Evolutionary conservation across 2,113 vertebrate genomes (phyloP).

Genomic region (Plestiodon gilberti): DNA sequence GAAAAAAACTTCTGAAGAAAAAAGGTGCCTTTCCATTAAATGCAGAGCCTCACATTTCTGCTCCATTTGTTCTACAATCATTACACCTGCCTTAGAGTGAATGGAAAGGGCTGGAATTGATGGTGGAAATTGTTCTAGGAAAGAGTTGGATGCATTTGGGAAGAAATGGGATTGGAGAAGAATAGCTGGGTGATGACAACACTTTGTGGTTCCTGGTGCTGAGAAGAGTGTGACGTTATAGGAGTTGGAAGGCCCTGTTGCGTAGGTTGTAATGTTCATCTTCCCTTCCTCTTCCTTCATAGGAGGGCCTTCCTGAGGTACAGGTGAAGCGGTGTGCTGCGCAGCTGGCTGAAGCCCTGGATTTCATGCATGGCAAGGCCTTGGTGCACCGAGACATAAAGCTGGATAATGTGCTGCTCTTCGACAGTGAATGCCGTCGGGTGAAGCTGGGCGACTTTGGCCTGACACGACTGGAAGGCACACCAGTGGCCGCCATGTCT

Average conservation of each 20-base stretch:
- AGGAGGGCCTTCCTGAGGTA: slow-evolving; percentile 79
- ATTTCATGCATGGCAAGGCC: slow-evolving; percentile 87
- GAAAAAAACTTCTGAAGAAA: background rate
- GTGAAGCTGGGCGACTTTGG: slow-evolving; percentile 92
- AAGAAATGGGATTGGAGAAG: background rate
- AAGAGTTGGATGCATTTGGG: background rate
- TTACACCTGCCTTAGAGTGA: background rate
- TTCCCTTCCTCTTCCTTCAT: background rate
- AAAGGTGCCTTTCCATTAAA: background rate
- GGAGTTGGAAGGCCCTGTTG: background rate
- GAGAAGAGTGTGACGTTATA: background rate
- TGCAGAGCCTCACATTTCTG: background rate
- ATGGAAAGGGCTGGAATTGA: background rate
- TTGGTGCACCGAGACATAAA: slow-evolving; percentile 93
- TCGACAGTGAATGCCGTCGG: slow-evolving; percentile 81
- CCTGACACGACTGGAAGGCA: slow-evolving; percentile 80
- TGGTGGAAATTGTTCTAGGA: background rate
- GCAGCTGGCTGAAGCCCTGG: slow-evolving; percentile 86
- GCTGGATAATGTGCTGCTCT: slow-evolving; percentile 92
- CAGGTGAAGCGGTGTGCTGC: slow-evolving; percentile 82
- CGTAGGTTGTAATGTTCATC: background rate
- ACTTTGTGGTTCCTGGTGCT: background rate
- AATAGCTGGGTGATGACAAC: background rate
- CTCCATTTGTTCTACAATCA: background rate
- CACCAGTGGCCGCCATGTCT: slow-evolving; percentile 76